These are phyloP conservation scores for Chrysogorgia sp. DNA, from an alignment of 92 coral and sea anemone genomes.

Conservation along the genomic window DNA sequence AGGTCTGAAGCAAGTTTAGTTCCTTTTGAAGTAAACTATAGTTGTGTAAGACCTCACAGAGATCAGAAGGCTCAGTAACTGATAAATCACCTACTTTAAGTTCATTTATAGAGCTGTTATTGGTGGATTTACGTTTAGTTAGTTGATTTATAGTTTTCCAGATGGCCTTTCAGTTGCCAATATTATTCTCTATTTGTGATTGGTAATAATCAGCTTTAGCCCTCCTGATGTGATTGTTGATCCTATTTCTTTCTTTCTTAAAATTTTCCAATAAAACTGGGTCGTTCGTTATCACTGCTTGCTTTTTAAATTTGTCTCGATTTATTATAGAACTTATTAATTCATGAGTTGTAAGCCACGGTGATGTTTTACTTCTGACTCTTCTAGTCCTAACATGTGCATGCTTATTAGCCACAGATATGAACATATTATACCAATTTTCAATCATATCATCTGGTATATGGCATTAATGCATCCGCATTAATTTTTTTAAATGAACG, in stretches of 20 bases:
- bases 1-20: constrained; percentile 50
- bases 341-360: constrained; percentile 55
- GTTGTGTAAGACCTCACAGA: constrained; percentile 56
- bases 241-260: constrained; percentile 41
- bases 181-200: constrained; percentile 48
- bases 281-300: constrained; percentile 46
- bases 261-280: constrained; percentile 47
- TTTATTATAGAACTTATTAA: constrained; percentile 44
- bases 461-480: constrained; percentile 45
- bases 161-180: constrained; percentile 55
- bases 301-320: constrained; percentile 52
- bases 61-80: constrained; percentile 49
- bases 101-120: constrained; percentile 51
- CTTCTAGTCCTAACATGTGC: constrained; percentile 40
- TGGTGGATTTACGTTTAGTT: constrained; percentile 57
- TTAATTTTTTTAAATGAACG: constrained; percentile 58
- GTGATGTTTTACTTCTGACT: constrained; percentile 52
- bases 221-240: constrained; percentile 29
- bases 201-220: constrained; percentile 40
- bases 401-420: constrained; percentile 47
- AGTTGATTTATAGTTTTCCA: constrained; percentile 57
- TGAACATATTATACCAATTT: constrained; percentile 18
- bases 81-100: constrained; percentile 50
- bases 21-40: constrained; percentile 58
- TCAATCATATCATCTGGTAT: constrained; percentile 55